These are phyloP conservation scores for Aphrophora alni DNA, from an alignment of 2,888 invertebrate species.

Conservation along the genomic window DNA sequence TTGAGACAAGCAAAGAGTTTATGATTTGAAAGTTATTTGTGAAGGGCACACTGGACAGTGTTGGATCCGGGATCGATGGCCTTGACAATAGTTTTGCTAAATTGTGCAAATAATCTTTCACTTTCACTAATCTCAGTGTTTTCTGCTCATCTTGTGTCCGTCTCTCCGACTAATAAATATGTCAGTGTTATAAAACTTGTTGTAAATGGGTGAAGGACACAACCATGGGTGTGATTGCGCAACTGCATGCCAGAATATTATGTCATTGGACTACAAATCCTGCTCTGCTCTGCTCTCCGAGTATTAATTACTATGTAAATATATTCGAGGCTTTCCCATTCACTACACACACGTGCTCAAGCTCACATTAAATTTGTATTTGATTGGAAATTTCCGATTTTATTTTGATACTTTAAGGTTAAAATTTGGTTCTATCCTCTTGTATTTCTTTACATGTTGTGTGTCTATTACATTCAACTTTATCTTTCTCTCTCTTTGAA, in stretches of 20 bases:
- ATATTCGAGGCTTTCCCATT: not conserved
- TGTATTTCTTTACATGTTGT: no score
- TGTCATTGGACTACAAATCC: not conserved
- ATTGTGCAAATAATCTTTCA: not conserved
- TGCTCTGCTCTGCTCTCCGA: not conserved
- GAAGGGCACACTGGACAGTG: not conserved
- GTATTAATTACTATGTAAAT: constrained; percentile 6
- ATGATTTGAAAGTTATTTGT: no score
- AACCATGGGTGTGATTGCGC: not conserved
- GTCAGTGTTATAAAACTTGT: no score
- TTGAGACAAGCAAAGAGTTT: no score
- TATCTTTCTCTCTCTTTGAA: no score
- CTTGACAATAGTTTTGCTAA: not conserved
- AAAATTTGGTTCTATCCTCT: no score
- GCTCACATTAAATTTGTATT: not conserved
- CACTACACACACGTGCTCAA: not conserved
- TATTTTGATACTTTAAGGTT: no score
- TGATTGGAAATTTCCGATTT: not conserved
- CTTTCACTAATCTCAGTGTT: not conserved
- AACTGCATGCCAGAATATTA: not conserved
- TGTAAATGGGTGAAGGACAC: not conserved
- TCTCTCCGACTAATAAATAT: not conserved
- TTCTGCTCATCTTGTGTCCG: not conserved
- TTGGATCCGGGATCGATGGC: not conserved
- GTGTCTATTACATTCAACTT: no score